Conservation (phyloP, 2,113 vertebrate species). For the Perca schrenkii region DNA sequence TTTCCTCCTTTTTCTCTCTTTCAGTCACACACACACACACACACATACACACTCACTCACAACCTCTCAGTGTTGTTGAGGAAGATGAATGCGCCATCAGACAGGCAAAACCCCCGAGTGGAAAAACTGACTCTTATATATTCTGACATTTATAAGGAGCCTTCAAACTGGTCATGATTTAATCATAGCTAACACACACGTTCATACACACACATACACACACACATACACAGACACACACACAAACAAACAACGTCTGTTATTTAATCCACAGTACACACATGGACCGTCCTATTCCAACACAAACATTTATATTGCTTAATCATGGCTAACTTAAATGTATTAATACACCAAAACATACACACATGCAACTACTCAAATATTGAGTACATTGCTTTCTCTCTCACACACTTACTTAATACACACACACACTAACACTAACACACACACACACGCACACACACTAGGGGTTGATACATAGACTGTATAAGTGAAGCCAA, state of each 20-base stretch:
- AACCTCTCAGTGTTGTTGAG: constrained; percentile 26
- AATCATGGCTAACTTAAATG: background rate
- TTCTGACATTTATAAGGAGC: constrained; percentile 72
- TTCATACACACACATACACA: background rate
- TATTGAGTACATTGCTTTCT: no score
- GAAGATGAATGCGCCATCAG: constrained; percentile 54
- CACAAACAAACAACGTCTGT: background rate
- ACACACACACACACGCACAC: no score
- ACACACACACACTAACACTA: no score
- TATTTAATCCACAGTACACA: background rate
- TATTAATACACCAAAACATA: background rate
- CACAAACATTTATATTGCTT: background rate
- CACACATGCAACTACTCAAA: background rate
- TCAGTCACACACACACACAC: background rate
- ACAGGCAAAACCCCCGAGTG: constrained; percentile 46
- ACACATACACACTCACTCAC: background rate
- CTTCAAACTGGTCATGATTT: constrained; percentile 56
- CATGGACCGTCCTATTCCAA: background rate
- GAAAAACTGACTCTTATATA: constrained; percentile 63
- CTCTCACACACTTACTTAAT: no score
- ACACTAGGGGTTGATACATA: no score
- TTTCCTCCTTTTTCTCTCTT: background rate
- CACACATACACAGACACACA: background rate
- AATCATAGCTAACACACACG: constrained; percentile 37
- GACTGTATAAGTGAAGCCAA: no score